Evolutionary conservation across 2,888 invertebrate genomes (phyloP), one percentile per base, ranked within the genome.

Genomic region (Melitaea athalia): DNA sequence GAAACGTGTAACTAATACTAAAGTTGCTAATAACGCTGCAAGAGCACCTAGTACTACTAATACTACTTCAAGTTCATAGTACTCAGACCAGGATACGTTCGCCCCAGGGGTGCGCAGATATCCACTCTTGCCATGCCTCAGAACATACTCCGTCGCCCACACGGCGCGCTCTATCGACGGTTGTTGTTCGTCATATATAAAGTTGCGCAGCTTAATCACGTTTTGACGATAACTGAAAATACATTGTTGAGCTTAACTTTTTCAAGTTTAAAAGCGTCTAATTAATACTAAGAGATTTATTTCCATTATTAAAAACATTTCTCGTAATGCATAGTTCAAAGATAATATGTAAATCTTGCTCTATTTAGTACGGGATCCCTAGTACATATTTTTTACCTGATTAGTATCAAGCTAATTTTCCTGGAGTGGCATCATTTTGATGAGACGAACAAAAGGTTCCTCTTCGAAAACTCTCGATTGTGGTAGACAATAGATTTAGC

Each of bases 131-230:
- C 81, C 78, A 67, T 87, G 84, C 10, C 87, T 74, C n/a, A 89
- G 68, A 5, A 87, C 84, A 71, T 89, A 82, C 70, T 89, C 90
- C 11, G 84, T 87, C 91, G 91, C 91, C 91, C 92, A 92, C 3
- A 93, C 77, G 0, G 89, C 89, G 12, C 86, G 85, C 3, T 91
- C 85, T 43, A 91, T 53, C 0, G 88, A 80, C 0, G 73, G 66
- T 72, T 84, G 80, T 0, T 89, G 89, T 67, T 87, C 83, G 64
- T 93, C 92, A 3, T 74, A 71, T 74, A 90, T 79, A 3, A 89
- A 59, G 0, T 68, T 67, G 1, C 82, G 76, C 0, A 90, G 74
- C 0, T 70, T 72, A 0, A 62, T 53, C 14, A 84, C 75, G 66
- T 81, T 84, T 60, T 67, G 60, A 42, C 67, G 67, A 53, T 63